Percentiles rank a stretch among this genome's conserved stretches.
Evolutionary conservation across 2,113 vertebrate species (phyloP).

Genomic region (Plestiodon gilberti): DNA sequence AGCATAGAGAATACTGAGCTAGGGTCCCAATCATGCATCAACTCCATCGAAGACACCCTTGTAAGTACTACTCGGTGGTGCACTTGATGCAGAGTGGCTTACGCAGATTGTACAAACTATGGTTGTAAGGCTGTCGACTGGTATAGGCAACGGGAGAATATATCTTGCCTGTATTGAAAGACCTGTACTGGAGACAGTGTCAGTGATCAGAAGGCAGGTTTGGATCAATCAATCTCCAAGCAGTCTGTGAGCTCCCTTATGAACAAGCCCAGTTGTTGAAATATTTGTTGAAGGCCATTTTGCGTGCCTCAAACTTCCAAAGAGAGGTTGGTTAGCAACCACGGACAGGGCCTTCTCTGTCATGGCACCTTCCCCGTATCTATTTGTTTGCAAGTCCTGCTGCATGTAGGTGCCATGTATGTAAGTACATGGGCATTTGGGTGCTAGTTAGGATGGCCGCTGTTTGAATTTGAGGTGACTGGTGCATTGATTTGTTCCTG

Average conservation of each 20-base stretch:
- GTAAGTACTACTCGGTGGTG: neutral
- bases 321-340: neutral
- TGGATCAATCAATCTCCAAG: neutral
- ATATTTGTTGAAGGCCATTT: neutral
- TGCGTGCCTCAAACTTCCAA: neutral
- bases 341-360: neutral
- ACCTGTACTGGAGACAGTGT: too few relatives aligned
- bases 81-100: neutral
- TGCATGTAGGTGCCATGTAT: neutral
- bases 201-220: too few relatives aligned
- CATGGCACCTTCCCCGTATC: neutral
- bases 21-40: too few relatives aligned
- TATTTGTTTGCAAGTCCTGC: neutral
- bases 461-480: neutral
- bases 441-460: too few relatives aligned
- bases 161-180: neutral
- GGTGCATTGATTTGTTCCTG: neutral
- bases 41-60: too few relatives aligned
- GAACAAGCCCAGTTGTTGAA: neutral
- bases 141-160: neutral
- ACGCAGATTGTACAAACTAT: neutral
- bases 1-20: too few relatives aligned
- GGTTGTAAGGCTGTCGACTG: neutral
- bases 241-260: neutral
- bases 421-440: too few relatives aligned